Evolutionary conservation across 1,140 invertebrate genomes (phyloP), one percentile per base, ranked within the genome.

Genomic region (Neodiprion pinetum): DNA sequence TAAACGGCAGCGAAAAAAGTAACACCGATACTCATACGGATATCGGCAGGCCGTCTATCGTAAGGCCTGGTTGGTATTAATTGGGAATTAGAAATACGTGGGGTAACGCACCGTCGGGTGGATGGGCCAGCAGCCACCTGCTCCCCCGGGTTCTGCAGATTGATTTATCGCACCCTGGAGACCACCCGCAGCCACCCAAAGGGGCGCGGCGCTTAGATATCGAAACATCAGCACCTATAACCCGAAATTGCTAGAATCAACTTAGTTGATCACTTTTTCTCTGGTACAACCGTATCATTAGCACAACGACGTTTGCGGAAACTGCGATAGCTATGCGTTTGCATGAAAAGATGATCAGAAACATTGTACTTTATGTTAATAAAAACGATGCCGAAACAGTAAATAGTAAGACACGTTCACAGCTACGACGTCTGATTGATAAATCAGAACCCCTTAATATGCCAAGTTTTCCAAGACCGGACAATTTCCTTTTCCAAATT

Each of bases 141-240:
- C 86, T 88, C 76, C 74, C 74, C 81, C 77, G 77, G 79, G 79
- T 80, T 78, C 77, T 75, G 81, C 77, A 82, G 83, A 86, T 87
- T 88, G 86, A 88, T 88, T 87, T 88, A 88, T 87, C 78, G 83
- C 74, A 83, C 86, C 84, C 84, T 70, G 86, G 86, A 78, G 73
- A 73, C 73, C 73, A 72, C 67, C 47, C 23, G n/a, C 53, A 12
- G 53, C 53, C 53, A 61, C 53, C 53, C 53, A 5, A 9, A 17
- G 53, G 53, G 53, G 53, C 53, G n/a, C 11, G n/a, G 11, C 53
- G 53, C 53, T 61, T 61, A 61, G 53, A 1, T 61, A 61, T 61
- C 53, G 53, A 17, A 17, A 61, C 53, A 61, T 61, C 53, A 61
- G 53, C 53, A 61, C 53, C 53, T 61, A 61, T 17, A 5, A 17